Evolutionary conservation across 2,113 vertebrate genomes (phyloP).

Genomic region (Penelope pileata): DNA sequence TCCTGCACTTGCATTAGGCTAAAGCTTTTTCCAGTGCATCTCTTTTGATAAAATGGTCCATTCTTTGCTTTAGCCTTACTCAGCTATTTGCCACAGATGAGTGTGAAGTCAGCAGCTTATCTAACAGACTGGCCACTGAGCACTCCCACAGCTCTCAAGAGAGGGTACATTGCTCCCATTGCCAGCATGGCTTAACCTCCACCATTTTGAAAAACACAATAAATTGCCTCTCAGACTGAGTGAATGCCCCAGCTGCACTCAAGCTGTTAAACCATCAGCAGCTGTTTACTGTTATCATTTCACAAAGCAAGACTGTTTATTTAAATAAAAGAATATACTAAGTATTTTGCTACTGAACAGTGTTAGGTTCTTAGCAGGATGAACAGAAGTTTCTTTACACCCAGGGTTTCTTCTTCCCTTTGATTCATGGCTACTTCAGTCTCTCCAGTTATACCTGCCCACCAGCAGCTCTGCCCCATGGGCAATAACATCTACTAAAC

Average conservation of each 20-base stretch:
- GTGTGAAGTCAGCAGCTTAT: neutral
- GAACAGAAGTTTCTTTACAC: neutral
- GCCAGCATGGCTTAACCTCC: neutral
- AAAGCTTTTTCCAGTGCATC: neutral
- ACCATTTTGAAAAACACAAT: neutral
- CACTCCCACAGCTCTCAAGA: neutral
- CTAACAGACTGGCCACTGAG: neutral
- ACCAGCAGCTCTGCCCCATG: neutral
- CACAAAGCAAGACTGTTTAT: neutral
- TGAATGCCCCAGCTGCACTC: neutral
- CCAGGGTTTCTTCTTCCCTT: neutral
- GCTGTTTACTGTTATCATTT: constrained; percentile 53
- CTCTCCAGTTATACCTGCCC: neutral
- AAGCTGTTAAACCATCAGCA: constrained; percentile 30
- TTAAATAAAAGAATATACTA: neutral
- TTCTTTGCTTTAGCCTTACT: neutral
- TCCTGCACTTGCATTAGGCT: neutral
- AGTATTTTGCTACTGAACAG: neutral
- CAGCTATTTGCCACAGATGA: neutral
- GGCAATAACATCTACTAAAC: neutral
- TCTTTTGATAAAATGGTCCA: neutral
- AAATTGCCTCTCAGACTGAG: constrained; percentile 21
- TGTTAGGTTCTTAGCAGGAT: neutral
- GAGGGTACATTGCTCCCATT: neutral
- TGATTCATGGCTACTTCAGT: neutral